phyloP scores from a whole-genome alignment of 2,888 invertebrate genomes.

The Cryptocephalus moraei region DNA sequence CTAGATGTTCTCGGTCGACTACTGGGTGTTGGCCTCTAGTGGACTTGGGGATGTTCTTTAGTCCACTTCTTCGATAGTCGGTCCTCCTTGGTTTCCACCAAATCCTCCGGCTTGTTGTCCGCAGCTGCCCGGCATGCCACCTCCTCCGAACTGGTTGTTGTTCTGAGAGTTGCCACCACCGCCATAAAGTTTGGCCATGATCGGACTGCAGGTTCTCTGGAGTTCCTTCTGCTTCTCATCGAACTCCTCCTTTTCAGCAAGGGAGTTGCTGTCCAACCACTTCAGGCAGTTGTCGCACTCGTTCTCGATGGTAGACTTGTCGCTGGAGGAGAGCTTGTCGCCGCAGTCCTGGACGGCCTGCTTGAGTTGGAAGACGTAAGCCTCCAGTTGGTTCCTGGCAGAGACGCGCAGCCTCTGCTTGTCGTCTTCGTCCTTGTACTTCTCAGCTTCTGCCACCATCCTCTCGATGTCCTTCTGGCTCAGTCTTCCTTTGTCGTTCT shows the following conservation, averaged over 20 bases:
- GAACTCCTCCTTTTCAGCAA: conserved; percentile 58
- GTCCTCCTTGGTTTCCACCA: conserved; percentile 6
- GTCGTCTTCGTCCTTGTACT: conserved; percentile 62
- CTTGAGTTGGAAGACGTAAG: conserved; percentile 57
- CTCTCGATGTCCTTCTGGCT: conserved; percentile 74
- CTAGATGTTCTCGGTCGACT: no score
- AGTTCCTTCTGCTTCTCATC: conserved; percentile 48
- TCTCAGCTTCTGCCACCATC: conserved; percentile 67
- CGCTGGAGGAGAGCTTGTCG: conserved; percentile 50
- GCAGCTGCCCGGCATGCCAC: conserved; percentile 6
- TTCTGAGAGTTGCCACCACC: conserved; percentile 20
- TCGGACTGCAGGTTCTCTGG: conserved; percentile 38
- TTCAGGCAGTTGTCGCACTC: conserved; percentile 48
- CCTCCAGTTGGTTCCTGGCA: conserved; percentile 62
- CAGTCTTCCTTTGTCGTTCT: conserved; percentile 71
- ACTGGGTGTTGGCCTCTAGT: neutral
- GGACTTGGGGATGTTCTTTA: neutral
- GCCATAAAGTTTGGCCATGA: conserved; percentile 48
- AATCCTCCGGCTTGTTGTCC: conserved; percentile 8
- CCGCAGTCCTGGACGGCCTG: conserved; percentile 55
- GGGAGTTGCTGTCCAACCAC: conserved; percentile 58
- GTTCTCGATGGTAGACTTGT: conserved; percentile 46
- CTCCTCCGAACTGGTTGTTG: conserved; percentile 8
- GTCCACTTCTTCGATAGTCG: conserved; percentile 11
- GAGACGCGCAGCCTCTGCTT: conserved; percentile 55